phyloP scores from a whole-genome alignment of 2,113 vertebrate genomes.

The Notarius lentiginosus region DNA sequence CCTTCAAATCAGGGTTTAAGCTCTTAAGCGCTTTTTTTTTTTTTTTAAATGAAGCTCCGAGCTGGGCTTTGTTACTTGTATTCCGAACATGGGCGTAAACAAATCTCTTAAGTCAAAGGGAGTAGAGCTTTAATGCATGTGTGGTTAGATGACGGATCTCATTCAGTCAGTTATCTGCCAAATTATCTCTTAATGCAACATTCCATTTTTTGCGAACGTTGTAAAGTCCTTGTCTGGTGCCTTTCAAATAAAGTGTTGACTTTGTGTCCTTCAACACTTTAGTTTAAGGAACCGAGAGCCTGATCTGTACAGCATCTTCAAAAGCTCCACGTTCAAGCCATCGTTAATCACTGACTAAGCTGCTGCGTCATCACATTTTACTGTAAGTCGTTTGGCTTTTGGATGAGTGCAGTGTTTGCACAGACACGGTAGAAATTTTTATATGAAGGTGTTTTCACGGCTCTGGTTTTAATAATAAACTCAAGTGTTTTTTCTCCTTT shows the following conservation, averaged over 20 bases:
- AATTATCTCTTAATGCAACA: background rate
- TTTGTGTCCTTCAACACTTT: slow-evolving; percentile 36
- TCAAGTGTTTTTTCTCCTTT: slow-evolving; percentile 36
- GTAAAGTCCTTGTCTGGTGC: slow-evolving; percentile 36
- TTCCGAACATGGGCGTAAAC: background rate
- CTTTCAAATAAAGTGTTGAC: slow-evolving; percentile 48
- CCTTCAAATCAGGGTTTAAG: background rate
- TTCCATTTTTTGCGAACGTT: background rate
- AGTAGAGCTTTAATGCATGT: background rate
- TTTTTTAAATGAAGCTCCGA: background rate
- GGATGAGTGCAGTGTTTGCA: background rate
- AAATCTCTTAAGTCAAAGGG: background rate
- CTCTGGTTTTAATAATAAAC: slow-evolving; percentile 27
- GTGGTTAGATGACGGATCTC: background rate
- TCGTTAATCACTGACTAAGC: background rate
- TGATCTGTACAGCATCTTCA: background rate
- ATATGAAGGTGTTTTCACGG: slow-evolving; percentile 23
- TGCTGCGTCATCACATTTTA: slow-evolving; percentile 9
- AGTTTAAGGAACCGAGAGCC: slow-evolving; percentile 36
- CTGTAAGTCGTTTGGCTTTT: background rate
- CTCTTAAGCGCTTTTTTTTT: background rate
- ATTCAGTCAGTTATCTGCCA: background rate
- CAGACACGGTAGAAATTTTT: background rate
- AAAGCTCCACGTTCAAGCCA: background rate
- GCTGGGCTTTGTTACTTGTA: background rate